Conservation (phyloP, 2,888 invertebrate genomes). For the Spatulosminthurus flaviceps region DNA sequence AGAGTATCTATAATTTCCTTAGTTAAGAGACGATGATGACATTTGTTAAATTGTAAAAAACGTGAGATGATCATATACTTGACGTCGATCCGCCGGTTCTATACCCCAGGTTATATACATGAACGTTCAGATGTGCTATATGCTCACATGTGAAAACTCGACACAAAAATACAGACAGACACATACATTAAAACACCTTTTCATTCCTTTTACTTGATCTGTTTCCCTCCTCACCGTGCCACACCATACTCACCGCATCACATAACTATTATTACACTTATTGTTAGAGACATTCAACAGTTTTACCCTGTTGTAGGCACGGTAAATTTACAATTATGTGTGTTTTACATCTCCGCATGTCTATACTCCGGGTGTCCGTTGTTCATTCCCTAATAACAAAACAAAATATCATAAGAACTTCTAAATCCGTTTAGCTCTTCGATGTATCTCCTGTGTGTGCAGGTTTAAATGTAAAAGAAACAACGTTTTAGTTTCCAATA, state of each 20-base stretch:
- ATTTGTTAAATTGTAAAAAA: conserved; percentile 1
- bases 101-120: conserved; percentile 7
- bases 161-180: neutral
- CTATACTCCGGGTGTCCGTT: conserved; percentile 32
- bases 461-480: neutral
- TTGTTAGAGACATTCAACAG: neutral
- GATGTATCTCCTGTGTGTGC: conserved; percentile 23
- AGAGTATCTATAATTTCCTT: conserved; percentile 8
- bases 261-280: conserved; percentile 15
- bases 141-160: neutral
- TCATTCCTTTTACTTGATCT: conserved; percentile 10
- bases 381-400: conserved; percentile 26
- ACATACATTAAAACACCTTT: too few relatives aligned
- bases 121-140: conserved; percentile 7
- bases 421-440: conserved; percentile 35
- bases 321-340: neutral
- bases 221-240: conserved; percentile 9
- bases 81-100: conserved; percentile 1
- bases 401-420: conserved; percentile 11
- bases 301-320: neutral
- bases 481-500: conserved; percentile 16
- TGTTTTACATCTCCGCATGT: conserved; percentile 24
- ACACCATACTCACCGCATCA: conserved; percentile 18
- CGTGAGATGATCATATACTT: conserved; percentile 1
- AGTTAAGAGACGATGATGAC: conserved; percentile 18